Base-by-base conservation (phyloP, 2,888 invertebrate species). In the Sesia bembeciformis region DNA sequence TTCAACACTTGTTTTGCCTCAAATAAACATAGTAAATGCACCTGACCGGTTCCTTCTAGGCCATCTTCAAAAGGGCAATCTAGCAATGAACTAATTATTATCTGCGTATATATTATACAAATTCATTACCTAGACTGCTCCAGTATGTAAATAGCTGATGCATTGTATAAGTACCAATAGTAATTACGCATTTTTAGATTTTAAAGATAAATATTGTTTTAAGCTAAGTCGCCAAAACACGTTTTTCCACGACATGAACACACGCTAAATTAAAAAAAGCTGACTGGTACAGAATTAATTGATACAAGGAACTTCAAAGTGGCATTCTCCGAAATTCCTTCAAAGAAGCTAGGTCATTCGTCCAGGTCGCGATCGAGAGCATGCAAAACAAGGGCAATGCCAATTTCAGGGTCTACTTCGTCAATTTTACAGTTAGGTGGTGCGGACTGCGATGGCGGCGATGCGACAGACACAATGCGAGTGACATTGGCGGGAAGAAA, bases 351-450 rank as follows among this genome's bases (percentile, higher is more conserved):
- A 71, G 71, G 73, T 75, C 75, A 70, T 58, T 57, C 56, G 66
- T 68, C 62, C 72, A 69, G 74, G 78, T 80, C 75, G 74, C 58
- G 59, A 46, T 8, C 23, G 46, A 46, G 58, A 61, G 58, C 52
- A 53, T 58, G 62, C 60, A 62, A 72, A 87, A 86, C 81, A 84
- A 84, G 87, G 84, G 77, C 87, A 83, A 80, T 83, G 84, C 76
- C 84, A 83, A 89, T 89, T 88, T 89, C 88, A 88, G 84, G 89
- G 86, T 81, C 81, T 73, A 87, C 72, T 84, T 84, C 73, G 67
- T 65, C 65, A 5, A 60, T 67, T 72, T 74, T 83, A 89, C 89
- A 84, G 88, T 89, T 88, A 89, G 76, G 63, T 71, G 74, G 62
- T 64, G 65, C 63, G 65, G 61, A 67, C 70, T 23, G 56, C 72